These are phyloP conservation scores for Aphidius colemani DNA, from an alignment of 2,888 invertebrate species.

Conservation along the genomic window DNA sequence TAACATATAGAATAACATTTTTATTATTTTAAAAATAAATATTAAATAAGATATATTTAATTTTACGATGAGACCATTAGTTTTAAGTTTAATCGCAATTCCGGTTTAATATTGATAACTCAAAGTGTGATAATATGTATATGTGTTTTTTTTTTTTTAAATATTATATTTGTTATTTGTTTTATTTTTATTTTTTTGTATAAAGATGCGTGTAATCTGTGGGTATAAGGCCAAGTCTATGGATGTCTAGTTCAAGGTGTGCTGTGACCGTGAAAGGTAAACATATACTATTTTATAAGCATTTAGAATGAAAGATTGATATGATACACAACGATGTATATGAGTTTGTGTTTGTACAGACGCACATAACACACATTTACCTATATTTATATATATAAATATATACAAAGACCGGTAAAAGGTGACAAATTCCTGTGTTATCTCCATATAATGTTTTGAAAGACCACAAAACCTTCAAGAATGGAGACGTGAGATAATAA, in stretches of 20 bases:
- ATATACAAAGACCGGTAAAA: constrained; percentile 14
- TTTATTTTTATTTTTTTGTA: not conserved
- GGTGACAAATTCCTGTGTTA: constrained; percentile 29
- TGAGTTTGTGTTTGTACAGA: constrained; percentile 12
- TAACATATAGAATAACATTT: too few relatives aligned
- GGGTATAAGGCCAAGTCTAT: not conserved
- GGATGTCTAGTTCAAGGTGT: constrained; percentile 25
- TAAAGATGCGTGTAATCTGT: not conserved
- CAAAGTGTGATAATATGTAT: not conserved
- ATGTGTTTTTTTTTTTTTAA: not conserved
- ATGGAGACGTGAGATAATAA: constrained; percentile 21
- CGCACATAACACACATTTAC: not conserved
- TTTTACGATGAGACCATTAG: not conserved
- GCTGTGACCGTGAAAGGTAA: not conserved
- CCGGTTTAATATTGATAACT: constrained; percentile 3
- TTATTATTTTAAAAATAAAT: too few relatives aligned
- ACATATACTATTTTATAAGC: too few relatives aligned
- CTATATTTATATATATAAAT: constrained; percentile 1
- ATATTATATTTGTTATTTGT: not conserved
- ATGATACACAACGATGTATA: constrained; percentile 7
- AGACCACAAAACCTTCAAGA: constrained; percentile 23
- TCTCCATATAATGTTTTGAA: constrained; percentile 23
- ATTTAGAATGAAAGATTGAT: not conserved
- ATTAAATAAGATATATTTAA: too few relatives aligned
- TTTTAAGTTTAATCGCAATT: not conserved